Base-by-base conservation (phyloP, 2,113 vertebrate genomes). In the Cyanistes caeruleus region DNA sequence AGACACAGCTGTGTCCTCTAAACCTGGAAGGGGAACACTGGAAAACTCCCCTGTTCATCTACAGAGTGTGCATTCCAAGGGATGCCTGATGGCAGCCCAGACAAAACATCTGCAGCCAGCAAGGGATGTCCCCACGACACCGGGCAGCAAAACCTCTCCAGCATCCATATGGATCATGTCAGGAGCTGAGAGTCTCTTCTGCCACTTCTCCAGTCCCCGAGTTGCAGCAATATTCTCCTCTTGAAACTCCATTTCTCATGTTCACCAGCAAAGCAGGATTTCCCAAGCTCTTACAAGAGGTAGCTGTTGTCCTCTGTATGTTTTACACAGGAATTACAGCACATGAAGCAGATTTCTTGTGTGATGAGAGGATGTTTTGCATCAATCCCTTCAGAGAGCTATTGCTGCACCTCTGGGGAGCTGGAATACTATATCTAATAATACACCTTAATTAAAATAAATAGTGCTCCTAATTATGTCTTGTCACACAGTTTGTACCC, bases 381-480 rank as follows among this genome's bases (percentile, higher is more conserved):
- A 25, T 24, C 49, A 8, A 20, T 55, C 44, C 39, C 79, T 63
- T 84, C 35, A 74, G 82, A 87, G 80, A 91, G 24, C 10, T 72
- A 33, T 43, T 75, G 33, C 89, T 84, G 39, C 77, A 60, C 31
- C 80, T 62, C 93, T 69, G 70, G 60, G 92, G 59, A 83, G 72
- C 35, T 53, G 30, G 51, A 68, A 55, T 89, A 51, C 75, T 76
- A 25, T 28, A 78, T 70, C 78, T 89, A 80, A 86, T 87, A 94
- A 89, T 48, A 39, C 14, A 78, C 83, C 33, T 92, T 95, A 92
- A 94, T 97, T 95, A 93, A 97, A 95, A 97, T 76, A 79, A 87
- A 77, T 43, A 90, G 49, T 33, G 44, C 44, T 92, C 55, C 65
- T 96, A 80, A 93, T 90, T 85, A 87, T 31, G 28, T 83, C 78